Base-by-base conservation (phyloP, 2,797 vertebrate species). In the Synaphobranchus kaupii region DNA sequence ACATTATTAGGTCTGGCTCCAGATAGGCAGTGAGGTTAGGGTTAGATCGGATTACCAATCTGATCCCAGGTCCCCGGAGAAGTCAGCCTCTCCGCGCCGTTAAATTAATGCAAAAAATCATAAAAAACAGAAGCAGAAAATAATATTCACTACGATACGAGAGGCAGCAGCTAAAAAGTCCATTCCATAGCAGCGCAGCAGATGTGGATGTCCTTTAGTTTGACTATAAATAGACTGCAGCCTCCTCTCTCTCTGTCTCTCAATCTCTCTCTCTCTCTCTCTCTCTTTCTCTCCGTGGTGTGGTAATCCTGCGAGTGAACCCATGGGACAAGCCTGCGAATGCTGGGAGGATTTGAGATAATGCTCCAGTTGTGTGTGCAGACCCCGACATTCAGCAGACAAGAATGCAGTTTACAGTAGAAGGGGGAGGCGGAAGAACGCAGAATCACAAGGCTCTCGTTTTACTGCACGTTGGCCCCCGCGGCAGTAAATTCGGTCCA, bases 91-190 rank as follows among this genome's bases (percentile, higher is more conserved):
- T 88, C 80, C 34, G 54, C 80, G 58, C 34, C 81, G 58, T 85
- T 85, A 88, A 88, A 85, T 71, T 2, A 39, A 88, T 85, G 76
- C 63, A 85, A 81, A 84, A 86, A 88, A 88, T 66, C 47, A 54
- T 34, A 82, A 52, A 83, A 88, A 80, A 50, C 22, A 56, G 76
- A 73, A 44, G 58, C 52, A 47, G 83, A 76, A 56, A 25, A 56
- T 39, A 87, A 78, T 22, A 78, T 15, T 73, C 34, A 73, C 39
- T 1, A 39, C 28, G 34, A 13, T 73, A 76, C 15, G 34, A 68
- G 47, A 48, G 31, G 68, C 68, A 80, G 63, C 48, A 56, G 28
- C 63, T 73, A 63, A 84, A 60, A 44, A 66, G 60, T 47, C 87
- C 48, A 10, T n/a, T 73, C 13, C 84, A 66, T 12, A 54, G 76